Base-by-base conservation (phyloP, 2,797 vertebrate genomes). In the Orestias chungarensis region DNA sequence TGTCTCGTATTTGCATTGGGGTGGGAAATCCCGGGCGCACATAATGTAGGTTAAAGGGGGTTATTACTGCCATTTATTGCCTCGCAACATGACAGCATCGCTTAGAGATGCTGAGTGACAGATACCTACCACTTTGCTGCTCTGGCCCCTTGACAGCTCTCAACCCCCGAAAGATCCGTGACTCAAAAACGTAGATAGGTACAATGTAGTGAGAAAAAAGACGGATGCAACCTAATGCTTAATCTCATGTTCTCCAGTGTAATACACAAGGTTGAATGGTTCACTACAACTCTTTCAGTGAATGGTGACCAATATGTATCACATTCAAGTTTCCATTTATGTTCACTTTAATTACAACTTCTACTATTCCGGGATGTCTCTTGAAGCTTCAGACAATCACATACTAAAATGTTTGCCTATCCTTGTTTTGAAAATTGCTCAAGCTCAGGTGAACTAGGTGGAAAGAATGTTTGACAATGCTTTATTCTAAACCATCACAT, bases 71-170 rank as follows among this genome's bases (percentile, higher is more conserved):
- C 70, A 49, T 23, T 66, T 44, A 46, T 47, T 31, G 44, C 64
- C 27, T 47, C 66, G 46, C 33, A 76, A 66, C 79, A 71, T 65
- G 66, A 66, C 66, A 74, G 66, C n/a, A 10, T 68, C 38, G 81
- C 67, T 67, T 54, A 29, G 59, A 67, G 15, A 68, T 74, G 46
- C 66, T 40, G 33, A 68, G 57, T 54, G 59, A 67, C 54, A 77
- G 33, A 49, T 27, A 71, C 18, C 55, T 69, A 15, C 4, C 33
- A 23, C 65, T 71, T 27, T 49, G 62, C 67, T 71, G 27, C 59
- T 64, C 11, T 15, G 23, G 33, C 27, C 25, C n/a, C 54, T 4
- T 4, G 52, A 9, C n/a, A 29, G 17, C 47, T 38, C 50, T 70
- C 72, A 69, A 46, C 8, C n/a, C n/a, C 7, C n/a, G n/a, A 70